Conservation (phyloP, 2,113 vertebrate genomes). For the Thunnus thynnus region DNA sequence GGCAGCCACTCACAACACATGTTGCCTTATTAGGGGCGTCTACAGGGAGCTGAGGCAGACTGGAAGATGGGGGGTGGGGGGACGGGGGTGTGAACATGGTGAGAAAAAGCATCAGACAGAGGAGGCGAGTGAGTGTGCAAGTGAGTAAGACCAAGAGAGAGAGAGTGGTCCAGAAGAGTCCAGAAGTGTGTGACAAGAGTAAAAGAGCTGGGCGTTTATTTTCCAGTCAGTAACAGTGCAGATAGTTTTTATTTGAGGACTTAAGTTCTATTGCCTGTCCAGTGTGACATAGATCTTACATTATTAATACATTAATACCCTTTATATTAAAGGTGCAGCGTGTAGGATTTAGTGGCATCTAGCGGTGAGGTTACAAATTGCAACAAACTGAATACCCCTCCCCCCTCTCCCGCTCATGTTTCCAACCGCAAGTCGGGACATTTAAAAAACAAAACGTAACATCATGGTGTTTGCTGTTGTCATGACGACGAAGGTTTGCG, state of each 20-base stretch:
- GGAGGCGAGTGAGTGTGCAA: slow-evolving; percentile 23
- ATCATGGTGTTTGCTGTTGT: no score
- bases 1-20: slow-evolving; percentile 82
- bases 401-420: no score
- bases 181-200: not conserved
- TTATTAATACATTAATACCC: no score
- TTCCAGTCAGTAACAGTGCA: not conserved
- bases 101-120: slow-evolving; percentile 51
- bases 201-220: not conserved
- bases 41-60: slow-evolving; percentile 55
- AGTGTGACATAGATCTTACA: no score
- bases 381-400: no score
- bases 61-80: slow-evolving; percentile 1
- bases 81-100: slow-evolving; percentile 39
- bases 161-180: not conserved
- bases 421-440: no score
- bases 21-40: slow-evolving; percentile 87
- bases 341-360: no score
- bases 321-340: no score
- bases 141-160: not conserved
- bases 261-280: no score
- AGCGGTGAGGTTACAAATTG: no score
- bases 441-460: no score
- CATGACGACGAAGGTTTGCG: no score
- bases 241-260: not conserved